Evolutionary conservation across 2,888 invertebrate genomes (phyloP), one percentile per base, ranked within the genome.

Genomic region (Pharmacophagus antenor): DNA sequence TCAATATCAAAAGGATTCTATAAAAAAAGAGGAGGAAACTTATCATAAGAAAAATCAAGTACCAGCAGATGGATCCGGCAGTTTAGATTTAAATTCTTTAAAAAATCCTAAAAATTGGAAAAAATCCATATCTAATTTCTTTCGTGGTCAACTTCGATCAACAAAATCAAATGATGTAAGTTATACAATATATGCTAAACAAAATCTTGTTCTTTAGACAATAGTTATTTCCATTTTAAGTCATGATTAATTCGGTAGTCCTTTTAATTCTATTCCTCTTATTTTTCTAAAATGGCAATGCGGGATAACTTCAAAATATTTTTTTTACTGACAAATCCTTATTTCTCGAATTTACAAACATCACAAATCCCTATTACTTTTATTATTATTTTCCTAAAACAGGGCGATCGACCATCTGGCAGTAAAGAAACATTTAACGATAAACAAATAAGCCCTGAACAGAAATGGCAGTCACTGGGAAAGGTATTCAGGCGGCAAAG

Each of bases 381-480:
- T n/a, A n/a, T 37, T 47, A 53, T 37, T n/a, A 46, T 47, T 55
- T 65, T 56, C 63, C 55, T 79, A 8, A 42, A 17, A 77, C 64
- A 90, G 90, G 90, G 90, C 55, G 89, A 89, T 66, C 68, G 70
- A 54, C 83, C 86, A 52, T 80, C 83, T 12, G 84, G 72, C 49
- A 88, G 82, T 65, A 76, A 82, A 65, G 82, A 84, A 66, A 76
- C 79, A 62, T 86, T 85, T 66, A 82, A 82, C 44, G 81, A 80
- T 44, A 85, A 85, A 69, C 82, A 84, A 70, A 70, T 88, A 56
- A 78, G 70, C 62, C 79, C 82, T 50, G 89, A 90, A 63, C 89
- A 87, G 67, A 90, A 89, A 70, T 90, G 90, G 89, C 90, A 90
- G 69, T 89, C 89, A 31, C 68, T 90, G 64, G 90, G 90, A 0